phyloP scores from a whole-genome alignment of 1,140 invertebrate species.

The Caenorhabditis latens region DNA sequence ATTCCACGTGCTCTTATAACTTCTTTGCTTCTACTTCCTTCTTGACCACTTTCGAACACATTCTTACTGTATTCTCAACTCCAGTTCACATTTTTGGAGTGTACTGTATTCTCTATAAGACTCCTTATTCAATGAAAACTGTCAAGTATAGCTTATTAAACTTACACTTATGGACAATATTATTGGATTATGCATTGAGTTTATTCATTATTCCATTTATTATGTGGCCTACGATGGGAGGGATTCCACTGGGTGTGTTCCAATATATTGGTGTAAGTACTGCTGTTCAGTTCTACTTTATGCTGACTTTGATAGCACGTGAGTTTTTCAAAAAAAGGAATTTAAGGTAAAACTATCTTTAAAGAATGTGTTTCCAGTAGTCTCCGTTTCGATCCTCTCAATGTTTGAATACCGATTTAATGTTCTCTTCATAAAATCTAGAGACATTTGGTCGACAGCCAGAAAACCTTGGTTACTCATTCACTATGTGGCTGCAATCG shows the following conservation, averaged over 20 bases:
- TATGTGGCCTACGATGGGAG: slow-evolving; percentile 19
- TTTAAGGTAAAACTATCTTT: neutral
- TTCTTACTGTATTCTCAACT: slow-evolving; percentile 30
- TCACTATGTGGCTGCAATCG: neutral
- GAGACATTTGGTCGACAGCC: neutral
- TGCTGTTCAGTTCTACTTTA: neutral
- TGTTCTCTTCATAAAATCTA: neutral
- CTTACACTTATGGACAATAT: slow-evolving; percentile 28
- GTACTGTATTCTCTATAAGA: slow-evolving; percentile 7
- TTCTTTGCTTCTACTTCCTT: neutral
- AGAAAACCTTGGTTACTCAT: slow-evolving; percentile 17
- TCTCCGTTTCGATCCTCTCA: slow-evolving; percentile 3
- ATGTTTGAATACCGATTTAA: slow-evolving; percentile 32
- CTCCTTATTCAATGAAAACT: neutral
- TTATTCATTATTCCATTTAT: slow-evolving; percentile 24
- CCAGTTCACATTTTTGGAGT: slow-evolving; percentile 11
- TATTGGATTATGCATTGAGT: slow-evolving; percentile 21
- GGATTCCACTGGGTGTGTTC: neutral
- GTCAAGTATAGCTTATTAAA: slow-evolving; percentile 10
- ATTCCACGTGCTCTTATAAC: neutral
- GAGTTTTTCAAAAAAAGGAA: neutral
- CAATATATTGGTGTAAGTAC: neutral
- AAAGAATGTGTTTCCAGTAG: neutral
- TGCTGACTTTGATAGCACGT: neutral
- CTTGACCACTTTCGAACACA: neutral